Base-by-base conservation (phyloP, 2,113 vertebrate genomes). In the Tyrannus savana region DNA sequence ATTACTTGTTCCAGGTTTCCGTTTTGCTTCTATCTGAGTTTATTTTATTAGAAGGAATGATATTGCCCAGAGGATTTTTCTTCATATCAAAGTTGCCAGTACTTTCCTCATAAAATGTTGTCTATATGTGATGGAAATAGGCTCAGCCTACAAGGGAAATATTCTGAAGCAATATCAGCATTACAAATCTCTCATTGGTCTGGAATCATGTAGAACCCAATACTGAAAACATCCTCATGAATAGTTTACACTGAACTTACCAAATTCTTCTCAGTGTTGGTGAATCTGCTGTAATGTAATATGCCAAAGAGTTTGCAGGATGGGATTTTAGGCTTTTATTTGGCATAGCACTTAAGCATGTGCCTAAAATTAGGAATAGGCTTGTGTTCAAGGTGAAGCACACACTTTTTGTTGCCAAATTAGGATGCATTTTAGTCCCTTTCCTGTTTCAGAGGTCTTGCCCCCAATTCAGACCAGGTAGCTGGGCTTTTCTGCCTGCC, bases 1-100 rank as follows among this genome's bases (percentile, higher is more conserved):
- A 53, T 90, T 79, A 93, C 60, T 56, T 95, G 73, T 84, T 88
- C 81, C 88, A 95, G 83, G 16, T 93, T 95, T 87, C 64, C 81
- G 90, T 84, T 83, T 96, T 21, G 11, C 91, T 96, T 94, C 64
- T 93, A 64, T 85, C 75, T 95, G 84, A 78, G 87, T 93, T 96
- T 94, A 93, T 96, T 97, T 97, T 96, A 95, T 96, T 96, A 60
- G 33, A 47, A 58, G 69, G 69, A 96, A 74, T 77, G 60, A 93
- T 94, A 93, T 47, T 93, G 59, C 77, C 83, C 79, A 96, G 49
- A 96, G 74, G 76, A 95, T 60, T 64, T 96, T 95, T 96, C 68
- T 93, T 95, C 75, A 64, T 91, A 93, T 88, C 72, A 93, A 91
- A 89, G 33, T 63, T 94, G 85, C 82, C 79, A 89, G 39, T 89